phyloP scores from a whole-genome alignment of 2,797 vertebrate genomes.

The Bufotes viridis region DNA sequence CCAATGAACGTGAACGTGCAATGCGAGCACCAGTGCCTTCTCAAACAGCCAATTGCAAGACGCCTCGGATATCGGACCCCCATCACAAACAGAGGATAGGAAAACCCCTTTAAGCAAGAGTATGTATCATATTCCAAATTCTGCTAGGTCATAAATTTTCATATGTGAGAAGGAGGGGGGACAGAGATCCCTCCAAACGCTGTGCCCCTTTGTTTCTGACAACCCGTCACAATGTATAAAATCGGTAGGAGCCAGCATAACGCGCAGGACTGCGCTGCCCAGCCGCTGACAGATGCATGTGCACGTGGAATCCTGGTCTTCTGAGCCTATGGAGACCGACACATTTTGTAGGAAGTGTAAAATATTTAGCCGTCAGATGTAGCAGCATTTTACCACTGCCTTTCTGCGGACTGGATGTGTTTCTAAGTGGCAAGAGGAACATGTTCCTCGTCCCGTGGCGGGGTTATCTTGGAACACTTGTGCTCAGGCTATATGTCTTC shows the following conservation, averaged over 20 bases:
- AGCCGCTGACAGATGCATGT: neutral
- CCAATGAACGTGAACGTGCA: too few species aligned
- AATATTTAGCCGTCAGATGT: constrained; percentile 15
- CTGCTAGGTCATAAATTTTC: too few species aligned
- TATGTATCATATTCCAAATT: too few species aligned
- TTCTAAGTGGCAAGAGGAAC: neutral
- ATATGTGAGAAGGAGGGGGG: too few species aligned
- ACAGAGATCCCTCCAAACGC: too few species aligned
- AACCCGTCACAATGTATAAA: too few species aligned
- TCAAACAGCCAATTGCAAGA: too few species aligned
- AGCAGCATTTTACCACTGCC: neutral
- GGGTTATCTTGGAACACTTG: constrained; percentile 29
- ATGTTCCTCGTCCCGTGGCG: neutral
- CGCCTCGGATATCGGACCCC: too few species aligned
- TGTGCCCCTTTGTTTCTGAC: too few species aligned
- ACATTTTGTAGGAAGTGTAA: constrained; percentile 8
- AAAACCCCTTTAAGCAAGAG: too few species aligned
- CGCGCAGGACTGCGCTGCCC: neutral
- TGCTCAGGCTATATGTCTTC: constrained; percentile 26
- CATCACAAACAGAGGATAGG: too few species aligned
- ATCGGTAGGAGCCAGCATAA: neutral
- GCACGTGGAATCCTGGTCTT: neutral
- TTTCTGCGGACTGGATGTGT: neutral
- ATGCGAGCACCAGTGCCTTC: too few species aligned
- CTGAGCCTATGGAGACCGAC: neutral